A percentile compares a stretch with the other conserved stretches of the same genome.
These are phyloP conservation scores for Notospermus geniculatus DNA, from an alignment of 1,140 invertebrate genomes.

Conservation along the genomic window DNA sequence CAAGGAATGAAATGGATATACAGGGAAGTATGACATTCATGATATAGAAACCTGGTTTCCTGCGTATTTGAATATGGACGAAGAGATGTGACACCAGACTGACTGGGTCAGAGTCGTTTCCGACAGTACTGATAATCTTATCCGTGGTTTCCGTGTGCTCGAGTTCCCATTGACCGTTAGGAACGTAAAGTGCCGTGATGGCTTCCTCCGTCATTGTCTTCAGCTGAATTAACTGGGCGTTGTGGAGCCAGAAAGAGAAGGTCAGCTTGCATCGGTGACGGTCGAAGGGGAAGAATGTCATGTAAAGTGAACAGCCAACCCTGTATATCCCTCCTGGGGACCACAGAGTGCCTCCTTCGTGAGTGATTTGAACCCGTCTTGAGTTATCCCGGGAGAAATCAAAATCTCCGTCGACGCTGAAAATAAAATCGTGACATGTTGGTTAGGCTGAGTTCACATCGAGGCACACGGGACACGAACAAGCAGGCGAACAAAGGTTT, in stretches of 20 bases:
- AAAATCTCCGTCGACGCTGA: background rate
- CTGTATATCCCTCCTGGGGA: background rate
- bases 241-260: background rate
- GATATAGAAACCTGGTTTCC: conserved; percentile 10
- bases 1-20: conserved; percentile 1
- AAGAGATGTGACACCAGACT: conserved; percentile 1
- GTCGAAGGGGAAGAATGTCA: conserved; percentile 20
- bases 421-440: no score
- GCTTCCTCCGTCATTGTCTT: background rate
- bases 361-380: background rate
- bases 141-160: background rate
- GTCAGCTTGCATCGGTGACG: conserved; percentile 4
- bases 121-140: background rate
- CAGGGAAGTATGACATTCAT: conserved; percentile 7
- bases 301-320: conserved; percentile 3
- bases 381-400: background rate
- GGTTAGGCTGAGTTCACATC: no score
- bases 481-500: no score
- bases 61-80: conserved; percentile 1
- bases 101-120: background rate
- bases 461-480: no score
- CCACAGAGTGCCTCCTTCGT: background rate
- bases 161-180: background rate
- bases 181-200: background rate
- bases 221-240: background rate